Conservation (phyloP, 2,888 invertebrate genomes). For the Plagiodera versicolora region DNA sequence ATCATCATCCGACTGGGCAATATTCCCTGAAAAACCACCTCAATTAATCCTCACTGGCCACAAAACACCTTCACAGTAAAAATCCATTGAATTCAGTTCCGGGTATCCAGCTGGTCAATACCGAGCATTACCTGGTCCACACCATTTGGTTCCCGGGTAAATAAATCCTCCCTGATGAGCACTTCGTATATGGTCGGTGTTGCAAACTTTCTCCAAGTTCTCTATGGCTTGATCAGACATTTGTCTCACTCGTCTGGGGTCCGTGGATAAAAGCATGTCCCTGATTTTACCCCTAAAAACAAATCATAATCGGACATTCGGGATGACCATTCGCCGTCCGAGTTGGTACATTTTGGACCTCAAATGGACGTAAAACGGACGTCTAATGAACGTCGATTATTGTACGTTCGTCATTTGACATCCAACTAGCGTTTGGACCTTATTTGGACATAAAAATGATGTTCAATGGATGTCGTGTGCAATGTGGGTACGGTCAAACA, state of each 20-base stretch:
- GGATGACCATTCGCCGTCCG: too few relatives aligned
- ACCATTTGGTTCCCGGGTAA: conserved; percentile 77
- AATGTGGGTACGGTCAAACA: too few relatives aligned
- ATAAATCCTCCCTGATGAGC: conserved; percentile 58
- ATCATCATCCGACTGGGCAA: conserved; percentile 65
- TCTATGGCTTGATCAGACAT: conserved; percentile 63
- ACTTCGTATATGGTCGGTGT: conserved; percentile 39
- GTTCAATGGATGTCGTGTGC: too few relatives aligned
- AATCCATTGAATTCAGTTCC: not conserved
- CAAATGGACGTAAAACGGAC: too few relatives aligned
- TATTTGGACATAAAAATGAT: too few relatives aligned
- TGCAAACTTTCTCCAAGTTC: conserved; percentile 62
- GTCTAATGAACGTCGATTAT: too few relatives aligned
- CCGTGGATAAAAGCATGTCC: conserved; percentile 61
- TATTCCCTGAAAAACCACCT: conserved; percentile 55
- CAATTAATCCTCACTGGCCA: not conserved
- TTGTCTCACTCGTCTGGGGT: conserved; percentile 60
- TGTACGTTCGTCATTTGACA: too few relatives aligned
- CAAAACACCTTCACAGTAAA: not conserved
- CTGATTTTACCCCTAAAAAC: conserved; percentile 64
- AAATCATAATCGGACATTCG: too few relatives aligned
- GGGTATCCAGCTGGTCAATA: not conserved
- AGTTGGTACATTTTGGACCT: too few relatives aligned
- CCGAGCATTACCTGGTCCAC: conserved; percentile 63
- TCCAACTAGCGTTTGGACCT: too few relatives aligned